Conservation (phyloP, 2,797 vertebrate species). For the Sebastes matsubarae region DNA sequence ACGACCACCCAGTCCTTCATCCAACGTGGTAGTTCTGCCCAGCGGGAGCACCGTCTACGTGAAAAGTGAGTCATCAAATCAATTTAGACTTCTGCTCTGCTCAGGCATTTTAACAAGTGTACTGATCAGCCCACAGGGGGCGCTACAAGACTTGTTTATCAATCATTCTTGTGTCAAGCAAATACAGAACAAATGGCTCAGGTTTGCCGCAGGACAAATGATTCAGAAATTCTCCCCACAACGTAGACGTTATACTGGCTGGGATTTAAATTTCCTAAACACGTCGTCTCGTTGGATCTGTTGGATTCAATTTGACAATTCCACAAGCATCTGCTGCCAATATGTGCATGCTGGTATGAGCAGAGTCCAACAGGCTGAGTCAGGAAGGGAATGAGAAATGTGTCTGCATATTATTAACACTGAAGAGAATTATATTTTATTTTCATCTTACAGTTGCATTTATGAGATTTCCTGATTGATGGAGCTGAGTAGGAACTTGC, state of each 20-base stretch:
- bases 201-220: not conserved
- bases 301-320: not conserved
- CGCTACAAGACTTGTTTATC: not conserved
- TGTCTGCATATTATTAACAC: not conserved
- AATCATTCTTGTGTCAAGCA: not conserved
- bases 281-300: not conserved
- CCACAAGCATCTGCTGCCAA: not conserved
- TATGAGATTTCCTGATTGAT: not conserved
- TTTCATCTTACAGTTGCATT: not conserved
- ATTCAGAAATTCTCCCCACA: not conserved
- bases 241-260: not conserved
- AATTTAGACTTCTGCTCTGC: not conserved
- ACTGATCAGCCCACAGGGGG: slow-evolving; percentile 5
- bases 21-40: slow-evolving; percentile 96
- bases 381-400: not conserved
- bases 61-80: slow-evolving; percentile 87
- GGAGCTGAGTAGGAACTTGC: no score
- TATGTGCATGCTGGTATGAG: not conserved
- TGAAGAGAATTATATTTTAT: not conserved
- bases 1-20: slow-evolving; percentile 93
- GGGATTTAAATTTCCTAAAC: not conserved
- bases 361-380: not conserved
- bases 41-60: slow-evolving; percentile 98
- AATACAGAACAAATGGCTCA: not conserved
- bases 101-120: not conserved